Conservation (phyloP, 2,888 invertebrate genomes). For the Agrochola litura region DNA sequence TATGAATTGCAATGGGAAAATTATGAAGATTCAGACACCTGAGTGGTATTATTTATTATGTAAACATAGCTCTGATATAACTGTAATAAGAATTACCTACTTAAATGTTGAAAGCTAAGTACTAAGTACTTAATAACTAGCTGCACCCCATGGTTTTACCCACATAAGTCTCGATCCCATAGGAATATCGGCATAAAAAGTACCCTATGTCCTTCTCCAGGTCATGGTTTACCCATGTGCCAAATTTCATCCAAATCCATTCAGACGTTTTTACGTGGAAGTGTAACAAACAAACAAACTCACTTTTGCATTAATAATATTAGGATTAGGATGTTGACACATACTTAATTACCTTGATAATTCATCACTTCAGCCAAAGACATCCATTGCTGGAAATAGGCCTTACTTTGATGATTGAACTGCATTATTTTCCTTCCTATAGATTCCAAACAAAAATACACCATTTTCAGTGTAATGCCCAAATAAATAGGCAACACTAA, state of each 20-base stretch:
- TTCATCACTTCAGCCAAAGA: background rate
- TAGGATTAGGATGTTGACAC: background rate
- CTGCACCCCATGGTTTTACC: too few relatives aligned
- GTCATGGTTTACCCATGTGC: too few relatives aligned
- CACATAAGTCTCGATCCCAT: too few relatives aligned
- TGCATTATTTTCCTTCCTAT: slow-evolving; percentile 7
- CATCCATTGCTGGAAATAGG: background rate
- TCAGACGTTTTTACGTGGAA: too few relatives aligned
- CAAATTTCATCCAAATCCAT: too few relatives aligned
- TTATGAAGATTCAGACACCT: background rate
- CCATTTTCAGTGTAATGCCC: background rate
- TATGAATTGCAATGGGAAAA: slow-evolving; percentile 7
- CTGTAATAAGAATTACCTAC: background rate
- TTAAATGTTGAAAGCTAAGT: background rate
- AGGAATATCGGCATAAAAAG: too few relatives aligned
- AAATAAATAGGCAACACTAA: slow-evolving; percentile 19
- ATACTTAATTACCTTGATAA: background rate
- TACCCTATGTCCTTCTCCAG: too few relatives aligned
- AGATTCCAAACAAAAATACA: background rate
- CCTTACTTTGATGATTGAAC: background rate
- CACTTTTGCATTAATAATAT: too few relatives aligned
- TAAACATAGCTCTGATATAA: background rate
- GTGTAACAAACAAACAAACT: too few relatives aligned
- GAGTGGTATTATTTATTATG: background rate
- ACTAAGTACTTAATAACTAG: too few relatives aligned